A percentile compares a stretch with the other conserved stretches of the same genome.
Evolutionary conservation across 2,113 vertebrate genomes (phyloP).

Genomic region (Cettia cetti): DNA sequence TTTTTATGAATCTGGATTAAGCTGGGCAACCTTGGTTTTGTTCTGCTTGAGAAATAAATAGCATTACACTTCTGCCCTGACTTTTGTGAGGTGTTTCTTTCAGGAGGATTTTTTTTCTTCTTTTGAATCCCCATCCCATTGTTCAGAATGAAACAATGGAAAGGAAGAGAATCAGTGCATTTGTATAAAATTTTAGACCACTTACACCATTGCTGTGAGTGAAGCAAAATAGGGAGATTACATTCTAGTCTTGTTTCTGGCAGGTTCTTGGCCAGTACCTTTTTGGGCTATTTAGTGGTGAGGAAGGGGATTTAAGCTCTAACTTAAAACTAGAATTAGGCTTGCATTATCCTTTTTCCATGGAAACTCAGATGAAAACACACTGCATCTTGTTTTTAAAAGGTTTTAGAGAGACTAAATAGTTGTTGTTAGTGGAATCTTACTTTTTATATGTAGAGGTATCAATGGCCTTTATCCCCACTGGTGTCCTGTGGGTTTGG

Average conservation of each 20-base stretch:
- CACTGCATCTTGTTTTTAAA: neutral
- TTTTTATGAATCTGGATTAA: neutral
- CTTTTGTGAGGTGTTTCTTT: neutral
- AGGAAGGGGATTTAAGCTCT: neutral
- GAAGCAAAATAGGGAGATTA: neutral
- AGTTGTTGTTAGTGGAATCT: neutral
- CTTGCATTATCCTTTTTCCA: neutral
- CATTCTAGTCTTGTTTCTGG: neutral
- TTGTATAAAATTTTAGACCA: neutral
- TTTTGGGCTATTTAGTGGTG: neutral
- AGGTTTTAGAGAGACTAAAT: neutral
- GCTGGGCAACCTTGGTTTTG: neutral
- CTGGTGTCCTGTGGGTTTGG: neutral
- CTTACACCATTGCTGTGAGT: neutral
- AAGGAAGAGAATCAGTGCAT: neutral
- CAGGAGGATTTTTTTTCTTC: neutral
- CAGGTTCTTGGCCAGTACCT: neutral
- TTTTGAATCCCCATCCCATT: neutral
- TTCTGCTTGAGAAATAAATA: neutral
- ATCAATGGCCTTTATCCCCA: neutral
- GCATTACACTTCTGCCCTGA: rapidly evolving
- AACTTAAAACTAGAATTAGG: neutral
- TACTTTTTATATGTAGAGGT: neutral
- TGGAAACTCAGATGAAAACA: neutral
- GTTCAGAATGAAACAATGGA: neutral